Evolutionary conservation across 2,113 vertebrate species (phyloP).

Genomic region (Acanthochromis polyacanthus): DNA sequence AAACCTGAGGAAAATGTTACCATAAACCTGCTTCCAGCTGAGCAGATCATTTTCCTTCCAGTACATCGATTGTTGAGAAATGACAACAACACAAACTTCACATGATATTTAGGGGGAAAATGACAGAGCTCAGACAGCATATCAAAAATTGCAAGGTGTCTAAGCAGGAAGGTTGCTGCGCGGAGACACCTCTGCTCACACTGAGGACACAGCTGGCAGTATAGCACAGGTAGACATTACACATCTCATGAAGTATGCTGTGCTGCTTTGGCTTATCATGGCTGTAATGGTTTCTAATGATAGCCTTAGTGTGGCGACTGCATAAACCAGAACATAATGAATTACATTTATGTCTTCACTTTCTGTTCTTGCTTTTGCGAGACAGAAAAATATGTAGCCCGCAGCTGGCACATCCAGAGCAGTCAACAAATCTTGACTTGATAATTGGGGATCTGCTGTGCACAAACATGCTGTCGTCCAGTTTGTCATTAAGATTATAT

Average conservation of each 20-base stretch:
- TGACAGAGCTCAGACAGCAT: conserved; percentile 48
- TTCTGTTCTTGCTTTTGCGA: conserved; percentile 22
- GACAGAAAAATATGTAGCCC: conserved; percentile 32
- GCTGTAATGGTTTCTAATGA: conserved; percentile 54
- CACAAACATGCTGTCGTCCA: conserved; percentile 57
- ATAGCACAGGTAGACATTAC: conserved; percentile 37
- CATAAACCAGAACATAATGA: conserved; percentile 56
- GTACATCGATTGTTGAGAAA: conserved; percentile 68
- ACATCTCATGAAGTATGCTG: conserved; percentile 33
- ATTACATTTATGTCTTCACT: conserved; percentile 22
- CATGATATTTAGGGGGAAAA: conserved; percentile 63
- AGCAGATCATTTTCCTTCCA: conserved; percentile 70
- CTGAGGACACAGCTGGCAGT: conserved; percentile 47
- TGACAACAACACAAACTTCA: conserved; percentile 64
- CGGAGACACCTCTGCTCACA: conserved; percentile 27
- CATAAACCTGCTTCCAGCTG: conserved; percentile 73
- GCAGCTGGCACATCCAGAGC: conserved; percentile 22
- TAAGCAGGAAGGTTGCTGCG: conserved; percentile 30
- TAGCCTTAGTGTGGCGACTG: conserved; percentile 26
- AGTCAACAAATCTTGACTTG: conserved; percentile 55
- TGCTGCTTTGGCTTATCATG: conserved; percentile 22
- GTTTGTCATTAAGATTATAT: conserved; percentile 68
- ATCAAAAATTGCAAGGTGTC: conserved; percentile 48
- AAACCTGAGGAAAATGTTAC: conserved; percentile 75
- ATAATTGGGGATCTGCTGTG: conserved; percentile 53